Conservation (phyloP, 2,888 invertebrate species). For the Cenopis cana region DNA sequence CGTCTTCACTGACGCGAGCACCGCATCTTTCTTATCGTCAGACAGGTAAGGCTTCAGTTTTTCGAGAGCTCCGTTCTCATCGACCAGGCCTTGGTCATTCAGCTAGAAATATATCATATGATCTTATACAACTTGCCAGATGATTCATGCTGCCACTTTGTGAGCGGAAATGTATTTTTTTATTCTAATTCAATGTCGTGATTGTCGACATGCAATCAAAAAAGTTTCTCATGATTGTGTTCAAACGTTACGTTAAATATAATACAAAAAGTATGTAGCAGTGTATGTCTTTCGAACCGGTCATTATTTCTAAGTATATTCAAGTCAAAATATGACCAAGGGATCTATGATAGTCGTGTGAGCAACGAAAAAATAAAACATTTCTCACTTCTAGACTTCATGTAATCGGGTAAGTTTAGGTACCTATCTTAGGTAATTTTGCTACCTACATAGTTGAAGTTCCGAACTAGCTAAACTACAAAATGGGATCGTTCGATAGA, state of each 20-base stretch:
- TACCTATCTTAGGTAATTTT: too few species aligned
- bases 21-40: not conserved
- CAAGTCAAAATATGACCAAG: too few species aligned
- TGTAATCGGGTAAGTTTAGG: too few species aligned
- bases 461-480: too few species aligned
- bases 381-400: too few species aligned
- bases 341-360: too few species aligned
- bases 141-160: not conserved
- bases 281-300: not conserved
- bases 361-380: too few species aligned
- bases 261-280: not conserved
- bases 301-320: not conserved
- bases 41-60: not conserved
- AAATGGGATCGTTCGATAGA: too few species aligned
- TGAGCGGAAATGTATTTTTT: not conserved
- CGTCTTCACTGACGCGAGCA: not conserved
- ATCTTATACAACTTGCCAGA: not conserved
- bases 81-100: conserved; percentile 17
- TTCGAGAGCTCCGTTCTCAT: not conserved
- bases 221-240: too few species aligned
- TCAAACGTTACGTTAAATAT: not conserved
- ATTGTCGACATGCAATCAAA: not conserved
- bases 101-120: conserved; percentile 5
- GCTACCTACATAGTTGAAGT: too few species aligned
- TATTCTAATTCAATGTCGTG: not conserved